Percentiles rank a stretch among this genome's conserved stretches.
Conservation (phyloP, 2,888 invertebrate species). For the Acanthosepion pharaonis region DNA sequence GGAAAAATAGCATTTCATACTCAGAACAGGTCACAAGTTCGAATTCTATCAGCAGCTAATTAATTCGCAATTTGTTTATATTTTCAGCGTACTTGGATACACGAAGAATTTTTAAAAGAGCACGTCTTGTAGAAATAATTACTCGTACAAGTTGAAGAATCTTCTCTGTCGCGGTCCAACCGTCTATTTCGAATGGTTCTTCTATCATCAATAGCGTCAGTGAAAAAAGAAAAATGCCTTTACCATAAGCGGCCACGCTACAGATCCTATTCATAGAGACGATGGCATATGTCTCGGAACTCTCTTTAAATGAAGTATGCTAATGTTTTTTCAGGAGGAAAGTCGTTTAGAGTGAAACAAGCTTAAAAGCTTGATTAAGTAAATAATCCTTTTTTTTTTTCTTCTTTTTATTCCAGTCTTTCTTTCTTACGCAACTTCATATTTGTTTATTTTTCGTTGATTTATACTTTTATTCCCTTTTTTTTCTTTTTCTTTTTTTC, state of each 20-base stretch:
- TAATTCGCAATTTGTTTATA: background rate
- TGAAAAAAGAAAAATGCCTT: background rate
- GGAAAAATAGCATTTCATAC: background rate
- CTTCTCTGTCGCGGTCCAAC: background rate
- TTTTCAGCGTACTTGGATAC: background rate
- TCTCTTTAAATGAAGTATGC: background rate
- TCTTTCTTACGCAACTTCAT: too few species aligned
- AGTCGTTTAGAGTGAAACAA: background rate
- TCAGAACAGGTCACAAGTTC: background rate
- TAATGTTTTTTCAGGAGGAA: background rate
- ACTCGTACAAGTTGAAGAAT: background rate
- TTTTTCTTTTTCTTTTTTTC: too few species aligned
- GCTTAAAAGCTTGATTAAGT: background rate
- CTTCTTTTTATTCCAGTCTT: too few species aligned
- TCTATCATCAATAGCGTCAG: background rate
- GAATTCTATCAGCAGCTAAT: too few species aligned
- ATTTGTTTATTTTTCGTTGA: too few species aligned
- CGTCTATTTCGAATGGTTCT: background rate
- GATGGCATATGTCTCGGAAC: background rate
- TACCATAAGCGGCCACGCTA: background rate
- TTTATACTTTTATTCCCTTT: background rate
- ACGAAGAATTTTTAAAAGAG: background rate
- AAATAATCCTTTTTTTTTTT: background rate
- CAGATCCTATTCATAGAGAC: background rate
- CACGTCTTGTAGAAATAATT: constrained; percentile 5